Base-by-base conservation (phyloP, 2,888 invertebrate species). In the Clunio marinus region DNA sequence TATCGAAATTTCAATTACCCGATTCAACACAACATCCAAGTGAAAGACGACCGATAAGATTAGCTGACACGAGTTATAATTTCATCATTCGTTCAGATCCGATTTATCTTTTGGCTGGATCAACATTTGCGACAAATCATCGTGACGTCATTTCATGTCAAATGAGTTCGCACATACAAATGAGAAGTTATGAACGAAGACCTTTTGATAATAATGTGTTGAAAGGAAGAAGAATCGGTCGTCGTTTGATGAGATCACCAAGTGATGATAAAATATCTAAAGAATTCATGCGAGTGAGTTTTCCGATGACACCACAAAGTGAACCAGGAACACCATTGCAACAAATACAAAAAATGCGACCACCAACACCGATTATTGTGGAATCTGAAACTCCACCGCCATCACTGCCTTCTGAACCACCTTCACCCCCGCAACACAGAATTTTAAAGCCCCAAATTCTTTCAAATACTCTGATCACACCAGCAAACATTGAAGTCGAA, bases 201-300 rank as follows among this genome's bases (percentile, higher is more conserved):
- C 51, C 51, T 22, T 66, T 66, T 17, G 66, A 66, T 35, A 55
- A 66, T 28, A 55, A 66, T 35, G 55, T 66, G 13, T 32, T 66
- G 13, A 51, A 24, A 17, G 55, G 55, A 22, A 8, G 66, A 13
- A 28, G 66, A 35, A 51, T 55, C 1, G 66, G 35, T 15, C 20
- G 55, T 8, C 22, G 35, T 13, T n/a, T 57, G 25, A n/a, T 46
- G 27, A 15, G 20, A 46, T 32, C 4, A 32, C 25, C 25, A 2
- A 25, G 25, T 13, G 57, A 57, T n/a, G 57, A 57, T 2, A 57
- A 57, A 27, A 4, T 20, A n/a, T 25, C 24, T 25, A 13, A 8
- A 22, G 45, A 51, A 22, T 51, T 51, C 22, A 20, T 51, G 22
- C 7, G 51, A 22, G 2, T 22, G 51, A 2, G 51, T 20, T 22